Conservation (phyloP, 2,888 invertebrate genomes). For the Aphidoletes aphidimyza region DNA sequence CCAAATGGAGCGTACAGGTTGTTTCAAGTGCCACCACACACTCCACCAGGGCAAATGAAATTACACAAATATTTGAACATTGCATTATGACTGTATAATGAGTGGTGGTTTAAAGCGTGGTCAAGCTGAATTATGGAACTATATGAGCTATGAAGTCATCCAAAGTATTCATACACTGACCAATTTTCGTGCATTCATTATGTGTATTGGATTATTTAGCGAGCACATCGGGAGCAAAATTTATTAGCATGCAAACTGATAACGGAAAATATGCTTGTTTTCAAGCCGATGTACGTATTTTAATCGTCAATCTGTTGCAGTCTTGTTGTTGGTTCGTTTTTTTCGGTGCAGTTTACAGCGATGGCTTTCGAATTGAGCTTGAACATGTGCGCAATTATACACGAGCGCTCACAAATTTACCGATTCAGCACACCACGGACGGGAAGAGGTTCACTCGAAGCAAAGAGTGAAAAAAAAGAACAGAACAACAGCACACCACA, state of each 20-base stretch:
- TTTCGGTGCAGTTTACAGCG: no score
- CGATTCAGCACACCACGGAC: background rate
- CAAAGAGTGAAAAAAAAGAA: background rate
- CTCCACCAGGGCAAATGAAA: no score
- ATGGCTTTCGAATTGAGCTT: no score
- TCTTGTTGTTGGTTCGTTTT: no score
- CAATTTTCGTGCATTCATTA: background rate
- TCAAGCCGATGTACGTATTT: background rate
- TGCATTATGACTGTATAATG: no score
- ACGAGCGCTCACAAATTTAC: background rate
- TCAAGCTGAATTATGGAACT: background rate
- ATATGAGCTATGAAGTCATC: conserved; percentile 15
- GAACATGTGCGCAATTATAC: conserved; percentile 36
- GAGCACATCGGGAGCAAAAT: conserved; percentile 43
- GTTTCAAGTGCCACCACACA: no score
- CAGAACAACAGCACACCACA: background rate
- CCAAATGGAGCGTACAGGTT: no score
- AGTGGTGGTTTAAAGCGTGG: background rate
- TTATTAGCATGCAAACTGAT: conserved; percentile 38
- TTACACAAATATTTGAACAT: no score
- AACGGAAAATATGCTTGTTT: conserved; percentile 24
- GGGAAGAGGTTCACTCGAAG: conserved; percentile 30
- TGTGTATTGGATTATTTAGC: background rate
- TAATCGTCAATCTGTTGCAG: background rate
- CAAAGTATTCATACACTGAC: background rate